phyloP scores from a whole-genome alignment of 2,113 vertebrate genomes.

The chimpanzee (Pan troglodytes) region DNA sequence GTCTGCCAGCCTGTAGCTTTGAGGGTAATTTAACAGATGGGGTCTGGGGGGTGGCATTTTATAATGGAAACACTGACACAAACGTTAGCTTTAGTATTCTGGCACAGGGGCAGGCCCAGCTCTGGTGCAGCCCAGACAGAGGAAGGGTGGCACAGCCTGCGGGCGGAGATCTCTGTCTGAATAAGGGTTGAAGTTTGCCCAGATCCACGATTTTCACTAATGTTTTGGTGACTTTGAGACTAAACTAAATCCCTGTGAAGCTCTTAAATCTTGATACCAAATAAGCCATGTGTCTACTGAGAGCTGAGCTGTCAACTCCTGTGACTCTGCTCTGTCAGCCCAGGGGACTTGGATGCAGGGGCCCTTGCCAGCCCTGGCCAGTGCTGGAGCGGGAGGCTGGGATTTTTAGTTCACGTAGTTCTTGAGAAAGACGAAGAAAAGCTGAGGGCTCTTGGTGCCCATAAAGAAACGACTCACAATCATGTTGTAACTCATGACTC shows the following conservation, averaged over 20 bases:
- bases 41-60: conserved; percentile 66
- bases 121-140: conserved; percentile 19
- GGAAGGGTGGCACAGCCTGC: not conserved
- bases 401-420: fast-evolving
- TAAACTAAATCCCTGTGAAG: not conserved
- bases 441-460: not conserved
- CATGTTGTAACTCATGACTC: not conserved
- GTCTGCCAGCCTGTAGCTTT: conserved; percentile 42
- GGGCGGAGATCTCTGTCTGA: not conserved
- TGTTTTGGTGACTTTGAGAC: not conserved
- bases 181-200: not conserved
- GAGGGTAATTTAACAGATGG: conserved; percentile 71
- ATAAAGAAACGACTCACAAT: not conserved
- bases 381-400: not conserved
- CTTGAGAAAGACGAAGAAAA: not conserved
- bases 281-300: fast-evolving
- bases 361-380: not conserved
- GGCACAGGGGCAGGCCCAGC: not conserved
- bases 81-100: not conserved
- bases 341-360: not conserved
- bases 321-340: not conserved
- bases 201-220: not conserved
- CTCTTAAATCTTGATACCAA: too few species aligned
- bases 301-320: too few species aligned
- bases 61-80: conserved; percentile 77